Evolutionary conservation across 2,113 vertebrate genomes (phyloP).

Genomic region (Neotragus moschatus): DNA sequence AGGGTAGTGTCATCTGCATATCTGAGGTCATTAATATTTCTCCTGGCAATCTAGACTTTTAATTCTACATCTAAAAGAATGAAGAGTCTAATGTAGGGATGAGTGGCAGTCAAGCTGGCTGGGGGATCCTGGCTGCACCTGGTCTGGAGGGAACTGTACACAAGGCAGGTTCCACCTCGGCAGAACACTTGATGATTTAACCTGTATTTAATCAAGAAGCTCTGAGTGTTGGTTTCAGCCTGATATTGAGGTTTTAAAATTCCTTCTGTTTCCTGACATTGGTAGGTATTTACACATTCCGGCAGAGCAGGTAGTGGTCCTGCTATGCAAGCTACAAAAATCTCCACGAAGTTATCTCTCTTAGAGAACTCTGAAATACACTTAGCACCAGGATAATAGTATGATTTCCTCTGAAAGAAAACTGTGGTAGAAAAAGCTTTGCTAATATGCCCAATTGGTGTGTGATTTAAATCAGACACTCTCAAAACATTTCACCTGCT

Average conservation of each 20-base stretch:
- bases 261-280: neutral
- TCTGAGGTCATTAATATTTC: neutral
- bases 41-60: neutral
- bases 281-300: neutral
- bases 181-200: neutral
- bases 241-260: neutral
- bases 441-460: neutral
- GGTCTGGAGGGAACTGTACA: fast-evolving
- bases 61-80: neutral
- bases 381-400: neutral
- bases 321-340: neutral
- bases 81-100: neutral
- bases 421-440: neutral
- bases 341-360: neutral
- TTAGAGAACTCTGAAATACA: neutral
- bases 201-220: neutral
- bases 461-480: neutral
- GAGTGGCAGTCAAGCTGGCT: neutral
- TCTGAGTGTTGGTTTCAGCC: neutral
- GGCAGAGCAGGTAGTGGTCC: neutral
- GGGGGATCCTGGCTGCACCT: neutral
- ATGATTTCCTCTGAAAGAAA: slow-evolving; percentile 9
- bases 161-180: fast-evolving
- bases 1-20: neutral
- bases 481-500: neutral